Base-by-base conservation (phyloP, 2,888 invertebrate genomes). In the Taenaris catops region DNA sequence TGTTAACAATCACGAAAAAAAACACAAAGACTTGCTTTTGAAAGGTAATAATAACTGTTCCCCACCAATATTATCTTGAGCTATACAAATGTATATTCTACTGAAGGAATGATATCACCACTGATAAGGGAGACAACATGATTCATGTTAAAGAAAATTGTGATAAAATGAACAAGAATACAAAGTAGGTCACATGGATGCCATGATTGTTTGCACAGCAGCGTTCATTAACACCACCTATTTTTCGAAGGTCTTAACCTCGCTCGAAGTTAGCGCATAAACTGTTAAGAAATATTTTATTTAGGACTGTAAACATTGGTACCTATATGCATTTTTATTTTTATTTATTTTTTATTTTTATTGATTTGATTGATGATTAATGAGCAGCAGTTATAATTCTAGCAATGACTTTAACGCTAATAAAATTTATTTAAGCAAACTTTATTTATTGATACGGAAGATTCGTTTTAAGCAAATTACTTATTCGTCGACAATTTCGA, bases 121-220 rank as follows among this genome's bases (percentile, higher is more conserved):
- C 52, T 58, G 60, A 64, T 59, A 62, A 62, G 46, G 36, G 41
- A 48, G 53, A 55, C 58, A 49, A 59, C 44, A 44, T 69, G 67
- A 69, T 49, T 69, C 68, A 75, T 53, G 46, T 48, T 48, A 47
- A 58, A 51, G 57, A 54, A 56, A 63, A 59, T 58, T 58, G 45
- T 63, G 61, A 66, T 70, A 66, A 63, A 66, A 31, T 31, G 21
- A 62, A 42, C 38, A 55, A 45, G 53, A 54, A 47, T 46, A 33
- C 40, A 48, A 73, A 63, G 55, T 70, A 47, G 71, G 70, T 62
- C 70, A 64, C 44, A 53, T 50, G 55, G 52, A 46, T 51, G 43
- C 44, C 38, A 52, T 50, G 42, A 49, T 46, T 47, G 42, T 51
- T 50, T 51, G 46, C 43, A 50, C 48, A 49, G 34, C 45, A 48